Conservation (phyloP, 1,140 invertebrate species). For the Alviniconcha marisindica region DNA sequence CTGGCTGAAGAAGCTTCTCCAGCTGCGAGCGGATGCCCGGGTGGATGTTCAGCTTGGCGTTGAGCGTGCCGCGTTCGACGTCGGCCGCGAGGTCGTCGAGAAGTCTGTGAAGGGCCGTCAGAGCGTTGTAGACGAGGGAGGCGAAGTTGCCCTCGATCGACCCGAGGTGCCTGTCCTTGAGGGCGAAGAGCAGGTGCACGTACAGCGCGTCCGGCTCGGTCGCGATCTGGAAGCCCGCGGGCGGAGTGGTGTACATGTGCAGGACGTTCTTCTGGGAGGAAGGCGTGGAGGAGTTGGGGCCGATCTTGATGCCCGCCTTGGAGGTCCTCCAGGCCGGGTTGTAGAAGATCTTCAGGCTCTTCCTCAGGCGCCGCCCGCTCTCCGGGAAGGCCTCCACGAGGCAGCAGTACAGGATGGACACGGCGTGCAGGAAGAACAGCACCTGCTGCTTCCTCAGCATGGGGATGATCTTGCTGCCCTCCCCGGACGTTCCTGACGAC, state of each 20-base stretch:
- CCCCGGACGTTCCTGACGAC: constrained; percentile 74
- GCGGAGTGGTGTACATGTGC: constrained; percentile 71
- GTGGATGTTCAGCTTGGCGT: constrained; percentile 61
- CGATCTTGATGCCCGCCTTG: constrained; percentile 65
- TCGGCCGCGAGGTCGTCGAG: constrained; percentile 64
- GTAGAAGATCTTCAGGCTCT: constrained; percentile 73
- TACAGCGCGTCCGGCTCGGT: constrained; percentile 72
- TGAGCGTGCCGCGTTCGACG: constrained; percentile 65
- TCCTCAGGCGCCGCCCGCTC: constrained; percentile 56
- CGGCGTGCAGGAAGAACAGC: constrained; percentile 68
- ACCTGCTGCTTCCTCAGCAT: constrained; percentile 61
- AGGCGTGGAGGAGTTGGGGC: constrained; percentile 73
- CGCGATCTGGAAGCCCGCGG: constrained; percentile 65
- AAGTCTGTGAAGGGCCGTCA: constrained; percentile 61
- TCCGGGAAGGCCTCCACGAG: constrained; percentile 61
- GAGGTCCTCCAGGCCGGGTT: constrained; percentile 64
- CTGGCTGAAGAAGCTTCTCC: constrained; percentile 60
- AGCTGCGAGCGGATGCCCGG: constrained; percentile 60
- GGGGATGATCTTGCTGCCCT: constrained; percentile 64
- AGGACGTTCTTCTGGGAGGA: constrained; percentile 65
- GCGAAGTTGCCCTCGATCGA: constrained; percentile 74
- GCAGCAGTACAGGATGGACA: constrained; percentile 60
- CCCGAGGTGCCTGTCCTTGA: constrained; percentile 70
- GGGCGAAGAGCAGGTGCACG: constrained; percentile 72
- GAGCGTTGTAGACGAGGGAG: constrained; percentile 70